Evolutionary conservation across 2,888 invertebrate genomes (phyloP), one percentile per base, ranked within the genome.

Genomic region (Rhynchonema sp.): DNA sequence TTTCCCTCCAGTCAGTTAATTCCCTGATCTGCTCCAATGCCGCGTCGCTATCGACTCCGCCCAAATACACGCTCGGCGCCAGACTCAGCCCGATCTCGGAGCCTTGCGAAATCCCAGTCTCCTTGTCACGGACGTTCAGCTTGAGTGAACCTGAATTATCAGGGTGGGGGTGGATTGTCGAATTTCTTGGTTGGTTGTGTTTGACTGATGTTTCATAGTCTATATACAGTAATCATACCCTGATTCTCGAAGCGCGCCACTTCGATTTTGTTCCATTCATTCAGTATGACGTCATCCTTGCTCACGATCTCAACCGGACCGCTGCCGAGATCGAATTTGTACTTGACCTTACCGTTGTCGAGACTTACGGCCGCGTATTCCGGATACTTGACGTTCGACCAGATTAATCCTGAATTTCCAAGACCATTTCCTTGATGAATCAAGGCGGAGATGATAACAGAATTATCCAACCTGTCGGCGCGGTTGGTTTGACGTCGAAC

Each of bases 251-350:
- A 79, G 17, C 90, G 79, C 6, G 80, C 81, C 0, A 86, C 87
- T 59, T 83, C 83, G 0, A 94, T 77, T 25, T 78, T 80, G 75
- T 94, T 91, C 90, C 89, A 91, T 64, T 82, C 76, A 30, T 88
- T 89, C 72, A 94, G 88, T 71, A 90, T 90, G 74, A 84, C 87
- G 0, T 77, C 78, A 54, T 71, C 66, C 1, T 76, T 70, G 0
- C 84, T 82, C 59, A 76, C 79, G 61, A 84, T 73, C 29, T 78
- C 78, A 1, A 81, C 80, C 0, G 80, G 76, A 22, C 82, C 82
- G 1, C 80, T 78, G 1, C 87, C 88, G 73, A 84, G 75, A 69
- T 85, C 82, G 63, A 68, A 75, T 64, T 72, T 72, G 64, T 72
- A 70, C 28, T 71, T 28, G 0, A 75, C 70, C 28, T 68, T 65